phyloP scores from a whole-genome alignment of 2,113 vertebrate species.

The Parus major region DNA sequence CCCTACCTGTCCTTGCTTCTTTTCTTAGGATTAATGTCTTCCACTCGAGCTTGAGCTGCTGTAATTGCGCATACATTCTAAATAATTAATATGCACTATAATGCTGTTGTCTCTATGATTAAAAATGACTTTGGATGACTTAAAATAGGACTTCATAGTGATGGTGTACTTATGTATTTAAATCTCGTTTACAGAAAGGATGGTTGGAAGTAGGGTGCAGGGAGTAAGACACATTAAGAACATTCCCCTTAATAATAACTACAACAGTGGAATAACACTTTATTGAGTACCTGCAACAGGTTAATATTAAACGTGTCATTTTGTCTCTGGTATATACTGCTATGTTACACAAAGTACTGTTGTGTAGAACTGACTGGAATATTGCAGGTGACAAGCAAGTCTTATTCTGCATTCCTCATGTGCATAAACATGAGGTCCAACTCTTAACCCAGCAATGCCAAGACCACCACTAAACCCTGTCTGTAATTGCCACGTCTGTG shows the following conservation, averaged over 20 bases:
- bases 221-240: not conserved
- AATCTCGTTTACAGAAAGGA: not conserved
- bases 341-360: rapidly evolving
- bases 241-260: not conserved
- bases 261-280: not conserved
- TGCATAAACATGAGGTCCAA: not conserved
- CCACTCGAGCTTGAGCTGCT: not conserved
- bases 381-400: not conserved
- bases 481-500: rapidly evolving
- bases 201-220: not conserved
- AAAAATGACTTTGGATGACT: not conserved
- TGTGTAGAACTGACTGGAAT: not conserved
- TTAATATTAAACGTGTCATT: not conserved
- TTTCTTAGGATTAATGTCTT: not conserved
- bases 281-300: not conserved
- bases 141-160: not conserved
- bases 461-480: not conserved
- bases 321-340: not conserved
- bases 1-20: not conserved
- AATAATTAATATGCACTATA: constrained; percentile 1
- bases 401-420: not conserved
- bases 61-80: not conserved
- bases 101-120: not conserved
- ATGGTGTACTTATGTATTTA: not conserved
- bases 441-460: not conserved